Evolutionary conservation across 2,797 vertebrate species (phyloP), one percentile per base, ranked within the genome.

Genomic region (Pseudochromis fuscus): DNA sequence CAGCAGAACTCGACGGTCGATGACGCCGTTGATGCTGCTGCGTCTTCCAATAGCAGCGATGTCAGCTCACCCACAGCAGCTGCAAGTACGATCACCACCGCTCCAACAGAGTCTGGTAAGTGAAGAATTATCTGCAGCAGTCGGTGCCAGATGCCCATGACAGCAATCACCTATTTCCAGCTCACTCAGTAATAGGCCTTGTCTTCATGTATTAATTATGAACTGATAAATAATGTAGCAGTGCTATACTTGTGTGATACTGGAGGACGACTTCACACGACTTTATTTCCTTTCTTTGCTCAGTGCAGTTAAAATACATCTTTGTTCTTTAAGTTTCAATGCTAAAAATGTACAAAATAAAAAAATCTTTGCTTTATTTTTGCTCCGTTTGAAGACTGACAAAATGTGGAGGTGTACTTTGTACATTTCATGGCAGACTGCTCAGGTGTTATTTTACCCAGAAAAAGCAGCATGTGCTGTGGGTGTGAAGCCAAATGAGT

Each of bases 101-200:
- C 84, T 55, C 77, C 92, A 15, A 79, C 89, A n/a, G 84, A 68
- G 30, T 61, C 91, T 5, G 89, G 94, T 95, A 84, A 86, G 89
- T 71, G 67, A 53, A 33, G 10, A 11, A 1, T 4, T 16, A 1
- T 37, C 33, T 37, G 38, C 24, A 30, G 56, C 38, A 0, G 44
- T 21, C 12, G 12, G 15, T 27, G 38, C 65, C 44, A 66, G 23
- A 7, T 21, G 13, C 37, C 4, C 48, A n/a, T 9, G 21, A 23
- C 31, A 27, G 42, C 5, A 8, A 56, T 61, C n/a, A 25, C 18
- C 72, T 72, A 56, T 69, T 81, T 84, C 68, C 38, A 27, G 79
- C 63, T 33, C 19, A 1, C 58, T 58, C 71, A 16, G 46, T 68
- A 46, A 60, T 77, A 21, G 1, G 46, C 68, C 73, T 67, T 18